Base-by-base conservation (phyloP, 92 coral and sea anemone genomes). In the Porites lobata region DNA sequence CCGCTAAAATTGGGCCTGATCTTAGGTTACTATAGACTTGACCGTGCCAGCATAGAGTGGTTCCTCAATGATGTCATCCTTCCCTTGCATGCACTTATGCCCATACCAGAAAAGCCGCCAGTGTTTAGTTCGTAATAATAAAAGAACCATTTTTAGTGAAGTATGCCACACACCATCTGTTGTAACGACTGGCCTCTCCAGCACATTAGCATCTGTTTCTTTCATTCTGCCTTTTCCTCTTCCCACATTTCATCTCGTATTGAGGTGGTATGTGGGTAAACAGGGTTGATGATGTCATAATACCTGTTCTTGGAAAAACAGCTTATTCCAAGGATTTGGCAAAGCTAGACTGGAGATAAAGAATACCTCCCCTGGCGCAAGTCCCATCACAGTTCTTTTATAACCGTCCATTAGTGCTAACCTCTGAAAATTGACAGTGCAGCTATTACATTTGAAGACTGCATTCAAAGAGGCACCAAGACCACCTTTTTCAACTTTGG, bases 41-140 rank as follows among this genome's bases (percentile, higher is more conserved):
- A 92, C 61, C 17, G 96, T 94, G 1, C 88, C 92, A n/a, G 50
- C 57, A 65, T 10, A 90, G 47, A 90, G 50, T 26, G 79, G 90
- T 56, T 79, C 85, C 51, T 83, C 92, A 18, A 78, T 65, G 12
- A 85, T 75, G 53, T 86, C 81, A 68, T 86, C 87, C 4, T 24
- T 24, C 13, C 88, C 91, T 15, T 17, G n/a, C 91, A 86, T 91
- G 52, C 91, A 87, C 21, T 91, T 82, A 24, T 90, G 92, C 3
- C 81, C 94, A 75, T 75, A 86, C 90, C 91, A 86, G 11, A 91
- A 20, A 18, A 91, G 18, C 91, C 81, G 1, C 95, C 95, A 6
- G 91, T 54, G 90, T 3, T 24, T 93, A 90, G 67, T 90, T 90
- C 51, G 87, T 90, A 0, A 90, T 26, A 50, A 91, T 76, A 21